These are phyloP conservation scores for Brachypterus glaber DNA, from an alignment of 2,888 invertebrate species.

Conservation along the genomic window DNA sequence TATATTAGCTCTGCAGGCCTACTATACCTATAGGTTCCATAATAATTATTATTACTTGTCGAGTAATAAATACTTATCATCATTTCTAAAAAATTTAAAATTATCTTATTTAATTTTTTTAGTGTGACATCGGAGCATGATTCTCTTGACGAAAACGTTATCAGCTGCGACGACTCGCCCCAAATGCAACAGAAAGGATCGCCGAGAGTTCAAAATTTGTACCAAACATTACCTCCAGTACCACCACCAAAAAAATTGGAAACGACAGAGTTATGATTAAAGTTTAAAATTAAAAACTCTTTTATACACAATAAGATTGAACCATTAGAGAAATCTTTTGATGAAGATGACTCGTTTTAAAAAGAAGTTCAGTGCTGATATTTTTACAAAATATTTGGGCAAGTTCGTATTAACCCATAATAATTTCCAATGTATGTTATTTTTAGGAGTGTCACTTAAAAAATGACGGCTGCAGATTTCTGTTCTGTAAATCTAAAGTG, in stretches of 20 bases:
- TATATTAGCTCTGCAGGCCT: too few relatives aligned
- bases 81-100: constrained; percentile 2
- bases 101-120: constrained; percentile 22
- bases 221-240: constrained; percentile 50
- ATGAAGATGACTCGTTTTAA: constrained; percentile 6
- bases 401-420: too few relatives aligned
- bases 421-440: too few relatives aligned
- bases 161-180: constrained; percentile 44
- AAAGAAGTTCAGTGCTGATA: too few relatives aligned
- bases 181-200: constrained; percentile 43
- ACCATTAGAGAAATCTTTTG: constrained; percentile 3
- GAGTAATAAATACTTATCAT: neutral
- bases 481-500: too few relatives aligned
- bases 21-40: too few relatives aligned
- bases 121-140: constrained; percentile 64
- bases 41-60: too few relatives aligned
- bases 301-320: constrained; percentile 7
- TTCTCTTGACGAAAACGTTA: constrained; percentile 78
- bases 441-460: too few relatives aligned
- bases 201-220: constrained; percentile 56
- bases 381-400: too few relatives aligned
- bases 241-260: constrained; percentile 54
- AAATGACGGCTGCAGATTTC: too few relatives aligned
- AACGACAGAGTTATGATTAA: constrained; percentile 62
- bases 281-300: constrained; percentile 16